Evolutionary conservation across 2,888 invertebrate genomes (phyloP).

Genomic region (Pecten maximus): DNA sequence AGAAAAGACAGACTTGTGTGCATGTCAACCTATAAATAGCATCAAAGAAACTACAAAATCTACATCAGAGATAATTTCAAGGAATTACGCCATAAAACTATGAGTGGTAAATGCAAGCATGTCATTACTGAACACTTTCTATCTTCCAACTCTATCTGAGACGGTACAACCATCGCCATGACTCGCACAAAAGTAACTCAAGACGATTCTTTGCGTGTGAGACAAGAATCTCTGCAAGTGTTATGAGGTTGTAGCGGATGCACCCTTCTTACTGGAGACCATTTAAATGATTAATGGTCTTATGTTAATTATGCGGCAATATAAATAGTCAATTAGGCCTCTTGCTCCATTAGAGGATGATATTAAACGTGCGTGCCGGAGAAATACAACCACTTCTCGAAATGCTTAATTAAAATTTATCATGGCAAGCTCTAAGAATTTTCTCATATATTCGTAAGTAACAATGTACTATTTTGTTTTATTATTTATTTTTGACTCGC

Average conservation of each 20-base stretch:
- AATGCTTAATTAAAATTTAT: constrained; percentile 30
- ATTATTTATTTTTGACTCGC: neutral
- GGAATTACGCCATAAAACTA: neutral
- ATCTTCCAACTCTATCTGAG: neutral
- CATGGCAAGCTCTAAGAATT: constrained; percentile 20
- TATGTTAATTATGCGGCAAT: constrained; percentile 24
- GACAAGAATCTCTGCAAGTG: neutral
- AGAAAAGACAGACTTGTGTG: neutral
- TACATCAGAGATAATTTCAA: constrained; percentile 21
- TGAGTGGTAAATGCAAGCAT: neutral
- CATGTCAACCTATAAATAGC: neutral
- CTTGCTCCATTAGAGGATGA: constrained; percentile 33
- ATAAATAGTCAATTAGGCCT: constrained; percentile 11
- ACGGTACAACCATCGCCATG: neutral
- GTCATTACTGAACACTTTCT: neutral
- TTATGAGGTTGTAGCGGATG: constrained; percentile 26
- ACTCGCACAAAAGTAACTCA: neutral
- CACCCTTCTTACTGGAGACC: constrained; percentile 17
- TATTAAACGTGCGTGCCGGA: constrained; percentile 13
- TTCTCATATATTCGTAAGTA: constrained; percentile 26
- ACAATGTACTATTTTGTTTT: neutral
- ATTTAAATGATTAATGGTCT: constrained; percentile 32
- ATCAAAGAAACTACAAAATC: neutral
- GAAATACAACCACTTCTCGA: constrained; percentile 13
- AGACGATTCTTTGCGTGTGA: neutral